Evolutionary conservation across 2,113 vertebrate species (phyloP).

Genomic region (Dasyprocta punctata): DNA sequence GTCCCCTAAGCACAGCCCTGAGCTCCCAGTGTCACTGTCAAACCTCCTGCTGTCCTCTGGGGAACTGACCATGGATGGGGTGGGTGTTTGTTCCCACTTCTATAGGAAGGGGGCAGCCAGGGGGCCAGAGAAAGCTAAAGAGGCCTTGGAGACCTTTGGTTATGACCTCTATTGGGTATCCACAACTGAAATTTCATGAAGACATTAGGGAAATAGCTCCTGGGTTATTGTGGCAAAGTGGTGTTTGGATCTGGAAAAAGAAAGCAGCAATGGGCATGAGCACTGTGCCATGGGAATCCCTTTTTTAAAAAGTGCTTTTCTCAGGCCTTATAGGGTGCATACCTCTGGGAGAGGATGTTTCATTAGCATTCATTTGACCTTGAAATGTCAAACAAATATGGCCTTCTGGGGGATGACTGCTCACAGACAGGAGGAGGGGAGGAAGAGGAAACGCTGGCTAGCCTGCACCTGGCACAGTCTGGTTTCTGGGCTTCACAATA

Average conservation of each 20-base stretch:
- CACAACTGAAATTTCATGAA: not conserved
- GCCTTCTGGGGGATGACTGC: not conserved
- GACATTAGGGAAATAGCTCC: not conserved
- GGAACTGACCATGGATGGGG: not conserved
- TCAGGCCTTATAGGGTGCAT: not conserved
- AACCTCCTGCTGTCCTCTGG: not conserved
- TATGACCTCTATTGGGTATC: not conserved
- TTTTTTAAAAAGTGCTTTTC: not conserved
- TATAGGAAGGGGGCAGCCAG: not conserved
- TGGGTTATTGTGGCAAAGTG: not conserved
- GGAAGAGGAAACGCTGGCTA: not conserved
- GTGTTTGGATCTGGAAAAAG: not conserved
- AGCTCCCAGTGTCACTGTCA: not conserved
- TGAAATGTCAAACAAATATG: slow-evolving; percentile 22
- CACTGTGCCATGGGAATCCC: not conserved
- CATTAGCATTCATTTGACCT: slow-evolving; percentile 17
- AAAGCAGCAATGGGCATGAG: not conserved
- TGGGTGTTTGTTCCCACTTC: not conserved
- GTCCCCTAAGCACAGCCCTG: not conserved
- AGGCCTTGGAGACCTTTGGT: not conserved
- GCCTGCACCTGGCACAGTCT: not conserved
- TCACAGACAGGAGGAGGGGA: not conserved
- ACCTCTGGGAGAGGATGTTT: not conserved
- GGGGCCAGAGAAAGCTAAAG: slow-evolving; percentile 3
- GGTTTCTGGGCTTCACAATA: not conserved